phyloP scores from a whole-genome alignment of 2,113 vertebrate species.

The Mirza zaza region DNA sequence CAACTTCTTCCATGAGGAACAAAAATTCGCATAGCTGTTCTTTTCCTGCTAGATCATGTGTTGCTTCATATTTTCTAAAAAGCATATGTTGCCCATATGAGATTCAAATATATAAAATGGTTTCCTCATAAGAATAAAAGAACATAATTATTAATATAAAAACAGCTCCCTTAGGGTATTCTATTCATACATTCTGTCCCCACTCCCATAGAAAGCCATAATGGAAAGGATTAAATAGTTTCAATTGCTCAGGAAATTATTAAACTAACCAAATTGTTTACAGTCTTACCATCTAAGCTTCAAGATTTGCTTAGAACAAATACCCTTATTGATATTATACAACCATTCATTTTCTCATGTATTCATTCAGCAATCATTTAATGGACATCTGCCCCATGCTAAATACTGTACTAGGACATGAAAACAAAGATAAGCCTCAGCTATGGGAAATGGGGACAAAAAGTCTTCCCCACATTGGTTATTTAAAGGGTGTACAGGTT shows the following conservation, averaged over 20 bases:
- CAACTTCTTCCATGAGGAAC: background rate
- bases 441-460: background rate
- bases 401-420: background rate
- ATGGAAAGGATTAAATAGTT: background rate
- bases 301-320: background rate
- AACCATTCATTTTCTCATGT: background rate
- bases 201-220: background rate
- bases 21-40: background rate
- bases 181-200: background rate
- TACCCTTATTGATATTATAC: background rate
- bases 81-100: background rate
- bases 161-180: background rate
- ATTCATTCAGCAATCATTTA: background rate
- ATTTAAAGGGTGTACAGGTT: background rate
- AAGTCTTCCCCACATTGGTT: background rate
- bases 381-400: background rate
- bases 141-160: background rate
- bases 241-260: background rate
- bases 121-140: background rate
- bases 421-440: background rate
- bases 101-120: background rate
- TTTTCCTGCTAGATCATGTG: background rate
- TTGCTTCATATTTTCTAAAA: conserved; percentile 5
- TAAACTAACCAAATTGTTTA: background rate
- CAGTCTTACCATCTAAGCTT: background rate